Evolutionary conservation across 2,113 vertebrate species (phyloP), one percentile per base, ranked within the genome.

Genomic region (Spea bombifrons): DNA sequence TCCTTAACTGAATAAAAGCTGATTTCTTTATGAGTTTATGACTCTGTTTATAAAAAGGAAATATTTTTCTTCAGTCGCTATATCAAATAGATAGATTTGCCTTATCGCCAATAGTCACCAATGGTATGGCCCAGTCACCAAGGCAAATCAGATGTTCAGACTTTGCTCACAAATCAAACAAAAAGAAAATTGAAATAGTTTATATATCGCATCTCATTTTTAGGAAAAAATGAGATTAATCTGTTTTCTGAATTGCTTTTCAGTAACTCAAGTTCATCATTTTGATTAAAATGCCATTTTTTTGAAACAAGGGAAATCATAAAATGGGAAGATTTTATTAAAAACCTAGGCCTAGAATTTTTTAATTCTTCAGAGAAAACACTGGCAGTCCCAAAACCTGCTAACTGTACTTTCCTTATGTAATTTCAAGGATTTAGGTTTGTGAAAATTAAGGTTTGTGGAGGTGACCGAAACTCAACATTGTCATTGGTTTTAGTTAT

Each of bases 221-320:
- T 8, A 66, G 47, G 17, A 43, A 46, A 71, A 44, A 10, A 63
- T 71, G 44, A 71, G 53, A 64, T 64, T 61, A 63, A 53, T 69
- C 75, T 50, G 59, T 70, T 71, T 71, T 16, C 13, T 59, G 30
- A 71, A 63, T 64, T 48, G 45, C 13, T 78, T 76, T 78, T 70
- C 55, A 17, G 43, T 71, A 49, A 63, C 53, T 48, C 57, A 71
- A 71, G 67, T 43, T n/a, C 55, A 71, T 71, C n/a, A 63, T 71
- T 70, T 52, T 63, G 75, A 52, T 15, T 49, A 69, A 44, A 76
- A 65, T 17, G 30, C 49, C 65, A 30, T n/a, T 61, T 76, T 68
- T 76, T n/a, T 47, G 57, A 78, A 70, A 63, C 66, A 61, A 77
- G 53, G 30, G 55, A 70, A 77, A 77, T 77, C 75, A 61, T 63